Base-by-base conservation (phyloP, 2,113 vertebrate species). In the Plectropomus leopardus region DNA sequence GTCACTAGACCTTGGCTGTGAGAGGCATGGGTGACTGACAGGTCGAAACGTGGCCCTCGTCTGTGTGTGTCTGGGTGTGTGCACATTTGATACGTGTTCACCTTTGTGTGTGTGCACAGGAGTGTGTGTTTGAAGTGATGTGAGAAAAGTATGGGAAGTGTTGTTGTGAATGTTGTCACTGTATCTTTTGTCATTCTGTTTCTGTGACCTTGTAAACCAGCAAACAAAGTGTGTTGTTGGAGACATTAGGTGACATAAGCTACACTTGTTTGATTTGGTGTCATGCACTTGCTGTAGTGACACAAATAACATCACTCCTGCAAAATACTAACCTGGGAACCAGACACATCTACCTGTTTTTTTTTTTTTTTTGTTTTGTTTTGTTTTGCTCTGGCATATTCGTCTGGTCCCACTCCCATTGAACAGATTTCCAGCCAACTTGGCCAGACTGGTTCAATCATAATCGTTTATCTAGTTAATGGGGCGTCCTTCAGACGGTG, bases 11-110 rank as follows among this genome's bases (percentile, higher is more conserved):
- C 91, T 84, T 90, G 90, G 76, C 83, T 92, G 76, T 90, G 76
- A 92, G 82, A 76, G 19, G 36, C 80, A 86, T 91, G 77, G 92
- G 85, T 92, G 92, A 94, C 76, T 93, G 91, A 92, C 89, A 86
- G 84, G 78, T 89, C 78, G 86, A 70, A 55, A 59, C 50, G 4
- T 54, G 57, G 72, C 47, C 58, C 50, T 50, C 59, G 8, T 78
- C 24, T 78, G 76, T 59, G n/a, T n/a, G 72, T 45, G 64, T 71
- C 57, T 51, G 40, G 8, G 72, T 4, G 76, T 54, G 64, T 50
- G 64, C 45, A 4, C 19, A 3, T 63, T 53, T 61, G 69, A 40
- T 44, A 16, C 1, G 15, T 67, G 42, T 26, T 55, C 26, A 54
- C 19, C 40, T 53, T 21, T 42, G 34, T 63, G 59, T 28, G 4